Conservation (phyloP, 2,888 invertebrate species). For the Coronaproctus castanopsis region DNA sequence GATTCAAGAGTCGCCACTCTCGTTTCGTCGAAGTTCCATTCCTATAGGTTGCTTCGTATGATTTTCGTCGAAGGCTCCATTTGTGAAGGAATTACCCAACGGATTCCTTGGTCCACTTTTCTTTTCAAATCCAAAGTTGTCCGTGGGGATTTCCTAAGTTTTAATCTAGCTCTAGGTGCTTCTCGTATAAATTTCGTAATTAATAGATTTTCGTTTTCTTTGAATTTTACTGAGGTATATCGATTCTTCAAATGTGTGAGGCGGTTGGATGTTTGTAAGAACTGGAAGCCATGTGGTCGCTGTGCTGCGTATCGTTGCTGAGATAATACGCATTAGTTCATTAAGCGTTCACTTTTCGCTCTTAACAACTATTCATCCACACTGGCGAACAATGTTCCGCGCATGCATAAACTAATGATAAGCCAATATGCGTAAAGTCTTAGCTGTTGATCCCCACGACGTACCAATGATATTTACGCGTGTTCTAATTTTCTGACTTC, state of each 20-base stretch:
- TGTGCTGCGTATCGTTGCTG: neutral
- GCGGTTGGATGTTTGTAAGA: neutral
- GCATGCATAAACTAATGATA: neutral
- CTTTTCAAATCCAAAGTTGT: neutral
- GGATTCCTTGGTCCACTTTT: neutral
- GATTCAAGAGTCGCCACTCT: neutral
- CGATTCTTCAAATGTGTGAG: neutral
- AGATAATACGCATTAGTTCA: neutral
- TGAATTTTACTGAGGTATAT: neutral
- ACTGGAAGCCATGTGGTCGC: neutral
- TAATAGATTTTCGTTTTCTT: neutral
- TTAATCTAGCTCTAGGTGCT: neutral
- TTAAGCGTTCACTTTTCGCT: neutral
- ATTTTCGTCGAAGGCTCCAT: neutral
- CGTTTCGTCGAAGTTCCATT: neutral
- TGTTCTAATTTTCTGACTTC: neutral
- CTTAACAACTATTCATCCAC: neutral
- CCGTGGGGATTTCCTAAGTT: neutral
- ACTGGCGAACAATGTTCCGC: neutral
- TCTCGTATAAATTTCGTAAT: neutral
- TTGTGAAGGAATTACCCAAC: neutral
- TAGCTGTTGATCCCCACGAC: neutral
- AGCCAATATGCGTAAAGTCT: neutral
- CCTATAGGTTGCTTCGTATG: neutral
- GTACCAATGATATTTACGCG: neutral